These are phyloP conservation scores for Smutsia temminckii DNA, from an alignment of 2,797 vertebrate species.

Conservation along the genomic window DNA sequence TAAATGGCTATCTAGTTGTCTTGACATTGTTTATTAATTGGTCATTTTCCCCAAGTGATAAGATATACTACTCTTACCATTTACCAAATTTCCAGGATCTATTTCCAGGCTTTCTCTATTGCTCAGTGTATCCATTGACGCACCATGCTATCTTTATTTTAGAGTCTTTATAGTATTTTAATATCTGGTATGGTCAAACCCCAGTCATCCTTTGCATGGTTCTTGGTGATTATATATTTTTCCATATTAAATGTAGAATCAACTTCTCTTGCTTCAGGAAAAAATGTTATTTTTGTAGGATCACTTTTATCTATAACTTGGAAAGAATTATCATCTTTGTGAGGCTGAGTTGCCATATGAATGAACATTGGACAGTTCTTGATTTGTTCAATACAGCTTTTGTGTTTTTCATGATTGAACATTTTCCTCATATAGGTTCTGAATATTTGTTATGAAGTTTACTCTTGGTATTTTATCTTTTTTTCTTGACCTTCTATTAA, in stretches of 20 bases:
- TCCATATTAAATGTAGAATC: not conserved
- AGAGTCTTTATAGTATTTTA: not conserved
- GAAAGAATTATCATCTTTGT: not conserved
- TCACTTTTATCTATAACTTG: not conserved
- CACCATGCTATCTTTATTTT: not conserved
- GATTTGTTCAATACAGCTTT: not conserved
- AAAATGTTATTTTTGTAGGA: not conserved
- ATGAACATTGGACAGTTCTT: not conserved
- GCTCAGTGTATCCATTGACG: not conserved
- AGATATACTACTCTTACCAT: not conserved
- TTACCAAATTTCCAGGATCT: not conserved
- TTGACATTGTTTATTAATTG: not conserved
- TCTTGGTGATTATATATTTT: not conserved
- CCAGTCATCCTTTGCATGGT: not conserved
- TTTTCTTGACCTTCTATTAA: not conserved
- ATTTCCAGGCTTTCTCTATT: not conserved
- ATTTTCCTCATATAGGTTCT: not conserved
- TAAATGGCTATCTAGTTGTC: not conserved
- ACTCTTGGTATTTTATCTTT: not conserved
- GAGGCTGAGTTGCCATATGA: fast-evolving
- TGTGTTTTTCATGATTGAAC: too few species aligned
- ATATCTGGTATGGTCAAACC: not conserved
- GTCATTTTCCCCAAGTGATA: not conserved
- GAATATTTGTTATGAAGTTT: not conserved
- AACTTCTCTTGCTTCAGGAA: not conserved